Percentiles rank a stretch among this genome's conserved stretches.
Evolutionary conservation across 1,140 invertebrate species (phyloP).

Genomic region (Drosophila nebulosa): DNA sequence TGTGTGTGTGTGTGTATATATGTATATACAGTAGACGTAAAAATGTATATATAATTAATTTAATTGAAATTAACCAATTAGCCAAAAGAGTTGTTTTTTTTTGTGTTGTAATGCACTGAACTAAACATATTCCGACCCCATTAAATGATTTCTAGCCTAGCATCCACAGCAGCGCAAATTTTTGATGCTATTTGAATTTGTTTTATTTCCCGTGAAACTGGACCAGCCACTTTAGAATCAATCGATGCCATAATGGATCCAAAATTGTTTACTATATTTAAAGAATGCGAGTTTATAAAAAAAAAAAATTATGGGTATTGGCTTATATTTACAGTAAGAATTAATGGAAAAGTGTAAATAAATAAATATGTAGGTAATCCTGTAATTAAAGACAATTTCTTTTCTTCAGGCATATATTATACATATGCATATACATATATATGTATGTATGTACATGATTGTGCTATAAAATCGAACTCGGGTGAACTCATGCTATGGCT

Average conservation of each 20-base stretch:
- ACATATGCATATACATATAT: too few species aligned
- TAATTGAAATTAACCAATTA: neutral
- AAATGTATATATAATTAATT: neutral
- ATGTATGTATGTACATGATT: neutral
- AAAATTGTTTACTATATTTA: neutral
- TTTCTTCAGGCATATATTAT: too few species aligned
- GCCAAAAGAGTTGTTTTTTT: neutral
- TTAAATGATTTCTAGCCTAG: neutral
- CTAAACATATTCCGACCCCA: neutral
- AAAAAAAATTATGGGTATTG: neutral
- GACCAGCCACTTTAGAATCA: neutral
- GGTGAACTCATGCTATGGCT: neutral
- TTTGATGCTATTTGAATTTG: neutral
- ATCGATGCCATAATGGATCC: neutral
- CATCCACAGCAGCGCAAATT: neutral
- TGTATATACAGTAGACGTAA: neutral
- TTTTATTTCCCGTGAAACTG: neutral
- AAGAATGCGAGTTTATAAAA: neutral
- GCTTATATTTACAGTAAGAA: neutral
- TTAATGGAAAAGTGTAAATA: neutral
- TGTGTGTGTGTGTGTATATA: too few species aligned
- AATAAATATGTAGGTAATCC: neutral
- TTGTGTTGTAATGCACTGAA: neutral
- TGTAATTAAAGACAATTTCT: neutral
- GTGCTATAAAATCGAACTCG: neutral